phyloP scores from a whole-genome alignment of 2,888 invertebrate species.

The Phanerotoma sp. region DNA sequence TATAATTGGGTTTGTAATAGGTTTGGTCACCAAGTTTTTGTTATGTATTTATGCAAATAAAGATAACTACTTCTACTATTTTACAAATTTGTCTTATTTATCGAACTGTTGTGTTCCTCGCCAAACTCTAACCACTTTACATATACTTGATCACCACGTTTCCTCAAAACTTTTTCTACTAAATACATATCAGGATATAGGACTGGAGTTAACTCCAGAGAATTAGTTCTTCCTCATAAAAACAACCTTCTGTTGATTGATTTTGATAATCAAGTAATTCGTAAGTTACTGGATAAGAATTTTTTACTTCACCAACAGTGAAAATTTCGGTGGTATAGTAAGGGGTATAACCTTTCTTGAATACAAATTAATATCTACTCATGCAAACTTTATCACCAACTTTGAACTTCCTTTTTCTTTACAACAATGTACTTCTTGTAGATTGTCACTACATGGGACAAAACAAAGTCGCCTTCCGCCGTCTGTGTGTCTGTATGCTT shows the following conservation, averaged over 20 bases:
- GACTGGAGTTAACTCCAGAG: background rate
- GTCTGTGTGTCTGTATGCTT: too few relatives aligned
- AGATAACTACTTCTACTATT: too few relatives aligned
- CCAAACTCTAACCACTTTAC: constrained; percentile 26
- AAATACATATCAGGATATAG: constrained; percentile 20
- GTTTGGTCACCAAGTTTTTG: too few relatives aligned
- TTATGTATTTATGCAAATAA: too few relatives aligned
- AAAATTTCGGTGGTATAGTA: constrained; percentile 51
- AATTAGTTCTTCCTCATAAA: constrained; percentile 23
- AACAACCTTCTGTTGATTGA: constrained; percentile 37
- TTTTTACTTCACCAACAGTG: constrained; percentile 39
- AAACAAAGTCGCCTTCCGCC: too few relatives aligned
- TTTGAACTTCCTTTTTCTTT: constrained; percentile 29
- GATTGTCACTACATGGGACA: background rate
- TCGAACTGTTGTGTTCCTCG: constrained; percentile 22
- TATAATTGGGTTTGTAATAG: too few relatives aligned
- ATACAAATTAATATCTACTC: constrained; percentile 42
- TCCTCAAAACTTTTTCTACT: constrained; percentile 21
- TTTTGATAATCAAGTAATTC: constrained; percentile 39
- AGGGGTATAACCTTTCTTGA: constrained; percentile 34
- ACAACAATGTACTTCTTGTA: background rate
- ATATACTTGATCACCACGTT: constrained; percentile 9
- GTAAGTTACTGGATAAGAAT: constrained; percentile 44
- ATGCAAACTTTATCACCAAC: constrained; percentile 46
- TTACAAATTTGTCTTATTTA: constrained; percentile 6